Evolutionary conservation across 1,140 invertebrate species (phyloP).

Genomic region (Drosophila erecta): DNA sequence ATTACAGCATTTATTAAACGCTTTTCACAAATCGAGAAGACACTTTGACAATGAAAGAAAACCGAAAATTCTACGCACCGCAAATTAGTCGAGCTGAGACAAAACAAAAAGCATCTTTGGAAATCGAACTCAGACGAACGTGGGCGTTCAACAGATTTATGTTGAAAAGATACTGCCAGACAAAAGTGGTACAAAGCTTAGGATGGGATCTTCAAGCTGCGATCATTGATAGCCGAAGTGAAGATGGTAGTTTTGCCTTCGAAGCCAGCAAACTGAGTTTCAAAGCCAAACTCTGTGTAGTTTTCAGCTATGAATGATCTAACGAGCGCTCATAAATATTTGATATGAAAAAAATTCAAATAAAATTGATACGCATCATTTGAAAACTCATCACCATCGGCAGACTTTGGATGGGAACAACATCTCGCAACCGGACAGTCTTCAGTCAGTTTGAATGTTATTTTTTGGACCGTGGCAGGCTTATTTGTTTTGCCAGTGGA

Average conservation of each 20-base stretch:
- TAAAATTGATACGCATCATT: constrained; percentile 80
- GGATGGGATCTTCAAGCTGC: not conserved
- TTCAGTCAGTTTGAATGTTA: constrained; percentile 34
- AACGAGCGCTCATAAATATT: constrained; percentile 78
- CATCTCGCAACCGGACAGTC: constrained; percentile 14
- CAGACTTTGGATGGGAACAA: constrained; percentile 20
- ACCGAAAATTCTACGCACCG: constrained; percentile 74
- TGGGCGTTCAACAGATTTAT: constrained; percentile 76
- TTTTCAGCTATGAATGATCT: constrained; percentile 60
- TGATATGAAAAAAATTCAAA: constrained; percentile 71
- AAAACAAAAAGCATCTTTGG: constrained; percentile 45
- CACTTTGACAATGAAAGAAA: constrained; percentile 43
- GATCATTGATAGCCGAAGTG: constrained; percentile 52
- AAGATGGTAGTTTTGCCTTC: not conserved
- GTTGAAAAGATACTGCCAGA: constrained; percentile 44
- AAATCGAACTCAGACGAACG: constrained; percentile 42
- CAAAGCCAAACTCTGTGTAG: not conserved
- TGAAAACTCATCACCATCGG: constrained; percentile 75
- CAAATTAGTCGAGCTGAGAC: constrained; percentile 59
- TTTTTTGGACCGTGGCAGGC: constrained; percentile 28
- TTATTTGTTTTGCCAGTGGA: constrained; percentile 61
- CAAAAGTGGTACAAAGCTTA: constrained; percentile 26
- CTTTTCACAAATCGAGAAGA: constrained; percentile 68
- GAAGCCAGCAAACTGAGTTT: not conserved
- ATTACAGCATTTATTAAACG: constrained; percentile 74